Evolutionary conservation across 2,113 vertebrate species (phyloP).

Genomic region (Lampris megalopsis): DNA sequence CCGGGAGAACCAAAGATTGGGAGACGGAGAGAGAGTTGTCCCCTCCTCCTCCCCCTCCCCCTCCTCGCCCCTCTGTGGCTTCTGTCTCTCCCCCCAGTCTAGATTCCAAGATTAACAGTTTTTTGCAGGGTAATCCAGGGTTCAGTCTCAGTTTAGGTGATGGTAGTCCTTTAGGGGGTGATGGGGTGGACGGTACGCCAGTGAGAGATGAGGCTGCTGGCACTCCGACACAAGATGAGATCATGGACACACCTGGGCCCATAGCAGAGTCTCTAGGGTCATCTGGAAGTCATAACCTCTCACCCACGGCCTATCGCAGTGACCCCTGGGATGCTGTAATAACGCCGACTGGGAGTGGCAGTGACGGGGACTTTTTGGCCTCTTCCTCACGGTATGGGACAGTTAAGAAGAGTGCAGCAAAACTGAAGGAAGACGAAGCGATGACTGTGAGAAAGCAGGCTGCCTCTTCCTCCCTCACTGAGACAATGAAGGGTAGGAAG

Average conservation of each 20-base stretch:
- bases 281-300: conserved; percentile 72
- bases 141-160: conserved; percentile 87
- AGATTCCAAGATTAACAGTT: conserved; percentile 98
- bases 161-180: conserved; percentile 77
- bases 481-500: conserved; percentile 82
- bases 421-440: conserved; percentile 66
- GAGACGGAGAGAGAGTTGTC: conserved; percentile 65
- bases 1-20: conserved; percentile 66
- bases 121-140: conserved; percentile 95
- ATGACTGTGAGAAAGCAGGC: conserved; percentile 83
- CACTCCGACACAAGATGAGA: conserved; percentile 97
- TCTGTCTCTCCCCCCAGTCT: conserved; percentile 88
- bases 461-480: conserved; percentile 77
- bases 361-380: conserved; percentile 64
- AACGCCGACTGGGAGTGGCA: conserved; percentile 65
- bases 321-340: conserved; percentile 82
- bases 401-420: conserved; percentile 63
- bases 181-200: conserved; percentile 92
- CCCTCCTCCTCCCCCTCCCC: conserved; percentile 78
- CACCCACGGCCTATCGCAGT: conserved; percentile 81
- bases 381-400: conserved; percentile 61
- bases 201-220: conserved; percentile 94
- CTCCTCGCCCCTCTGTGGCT: conserved; percentile 35
- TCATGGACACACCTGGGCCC: conserved; percentile 93
- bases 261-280: conserved; percentile 68